phyloP scores from a whole-genome alignment of 2,888 invertebrate species.

The Pseudoips prasinana region DNA sequence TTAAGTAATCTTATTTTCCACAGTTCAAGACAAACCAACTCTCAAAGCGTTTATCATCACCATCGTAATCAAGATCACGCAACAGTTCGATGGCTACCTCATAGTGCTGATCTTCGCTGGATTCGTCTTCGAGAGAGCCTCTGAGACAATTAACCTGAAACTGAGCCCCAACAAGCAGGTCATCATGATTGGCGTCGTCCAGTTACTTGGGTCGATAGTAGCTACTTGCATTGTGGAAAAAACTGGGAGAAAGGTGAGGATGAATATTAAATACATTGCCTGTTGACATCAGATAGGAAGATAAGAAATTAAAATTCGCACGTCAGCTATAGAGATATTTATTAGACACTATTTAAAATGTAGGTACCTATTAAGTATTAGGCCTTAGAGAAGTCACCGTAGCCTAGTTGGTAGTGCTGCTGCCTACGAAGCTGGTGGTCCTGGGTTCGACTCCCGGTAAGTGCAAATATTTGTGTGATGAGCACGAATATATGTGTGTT shows the following conservation, averaged over 20 bases:
- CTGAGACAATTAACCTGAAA: conserved; percentile 53
- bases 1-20: conserved; percentile 21
- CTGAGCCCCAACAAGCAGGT: conserved; percentile 73
- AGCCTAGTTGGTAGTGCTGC: too few relatives aligned
- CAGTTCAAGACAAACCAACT: conserved; percentile 66
- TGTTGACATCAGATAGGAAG: too few relatives aligned
- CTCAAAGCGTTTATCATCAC: conserved; percentile 72
- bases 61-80: conserved; percentile 66
- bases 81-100: conserved; percentile 73
- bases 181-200: conserved; percentile 67
- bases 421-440: too few relatives aligned
- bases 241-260: conserved; percentile 67
- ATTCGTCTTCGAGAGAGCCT: conserved; percentile 63
- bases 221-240: conserved; percentile 70
- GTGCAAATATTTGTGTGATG: too few relatives aligned
- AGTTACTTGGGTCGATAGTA: conserved; percentile 60
- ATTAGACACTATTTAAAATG: too few relatives aligned
- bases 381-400: too few relatives aligned
- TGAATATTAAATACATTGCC: neutral
- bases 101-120: conserved; percentile 73
- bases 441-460: too few relatives aligned
- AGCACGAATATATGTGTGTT: too few relatives aligned
- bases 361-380: too few relatives aligned
- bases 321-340: too few relatives aligned
- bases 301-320: too few relatives aligned